Base-by-base conservation (phyloP, 1,140 invertebrate genomes). In the Diachasma alloeum region DNA sequence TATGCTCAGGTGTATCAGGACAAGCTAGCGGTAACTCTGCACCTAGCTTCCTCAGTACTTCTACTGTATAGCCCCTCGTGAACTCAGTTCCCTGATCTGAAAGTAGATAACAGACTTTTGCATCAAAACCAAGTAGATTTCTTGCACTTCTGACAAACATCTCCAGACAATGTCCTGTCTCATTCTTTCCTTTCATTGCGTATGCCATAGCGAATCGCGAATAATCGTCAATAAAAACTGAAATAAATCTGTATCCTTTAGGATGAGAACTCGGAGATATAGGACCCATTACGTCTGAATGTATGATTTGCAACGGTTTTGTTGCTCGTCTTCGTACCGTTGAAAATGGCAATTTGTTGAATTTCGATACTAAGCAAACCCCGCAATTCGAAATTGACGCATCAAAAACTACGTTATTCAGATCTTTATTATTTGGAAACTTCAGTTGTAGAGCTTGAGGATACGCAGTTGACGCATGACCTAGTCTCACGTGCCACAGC, bases 401-500 rank as follows among this genome's bases (percentile, higher is more conserved):
- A n/a, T 48, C 44, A 48, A 48, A 48, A 8, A 48, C 13, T 48
- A 48, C 44, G 3, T 5, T 8, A n/a, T 48, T 48, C 13, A 81
- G 48, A 0, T 71, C 42, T 79, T 81, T 81, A n/a, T 70, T 77
- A 19, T 79, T 39, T 15, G 78, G 70, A 63, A 67, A 70, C 17
- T n/a, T 44, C 53, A 72, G 74, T 76, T 81, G 77, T 11, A 80
- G 67, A 22, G 19, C 24, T 53, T 77, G 75, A 15, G 79, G 37
- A 74, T 81, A 81, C 2, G 24, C 68, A n/a, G 79, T 3, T 8
- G 80, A 81, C 2, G 75, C 80, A 66, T 81, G 75, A 11, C 81
- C 79, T 46, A 82, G 56, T 6, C 81, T 31, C 0, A 75, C 56
- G 63, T 82, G 79, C 81, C 81, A 82, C 17, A 80, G 17, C 69